Evolutionary conservation across 2,113 vertebrate species (phyloP).

Genomic region (Ammodytes dubius): DNA sequence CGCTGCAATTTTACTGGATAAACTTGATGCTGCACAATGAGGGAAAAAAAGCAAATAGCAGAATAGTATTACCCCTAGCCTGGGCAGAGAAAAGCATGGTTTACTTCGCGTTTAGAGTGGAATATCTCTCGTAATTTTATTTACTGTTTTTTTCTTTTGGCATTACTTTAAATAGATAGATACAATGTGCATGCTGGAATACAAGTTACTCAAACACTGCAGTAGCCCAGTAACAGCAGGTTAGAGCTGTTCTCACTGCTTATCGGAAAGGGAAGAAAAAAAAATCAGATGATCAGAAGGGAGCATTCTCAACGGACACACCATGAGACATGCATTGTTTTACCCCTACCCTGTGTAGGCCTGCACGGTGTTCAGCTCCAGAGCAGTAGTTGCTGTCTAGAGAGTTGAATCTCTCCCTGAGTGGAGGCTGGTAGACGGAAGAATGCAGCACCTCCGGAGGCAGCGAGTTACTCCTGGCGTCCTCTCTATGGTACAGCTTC

Average conservation of each 20-base stretch:
- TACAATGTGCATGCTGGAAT: not conserved
- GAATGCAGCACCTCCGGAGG: slow-evolving; percentile 96
- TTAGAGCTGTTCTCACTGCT: not conserved
- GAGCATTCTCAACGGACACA: not conserved
- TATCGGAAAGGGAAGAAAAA: not conserved
- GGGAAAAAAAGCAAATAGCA: not conserved
- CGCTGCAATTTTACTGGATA: slow-evolving; percentile 3
- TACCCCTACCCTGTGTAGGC: slow-evolving; percentile 90
- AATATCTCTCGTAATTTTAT: slow-evolving; percentile 10
- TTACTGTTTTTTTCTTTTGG: not conserved
- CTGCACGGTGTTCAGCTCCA: slow-evolving; percentile 89
- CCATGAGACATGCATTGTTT: not conserved
- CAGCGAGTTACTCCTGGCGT: slow-evolving; percentile 96
- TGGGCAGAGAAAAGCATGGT: not conserved
- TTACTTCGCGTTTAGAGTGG: slow-evolving; percentile 15
- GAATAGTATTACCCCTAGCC: not conserved
- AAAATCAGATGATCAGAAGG: not conserved
- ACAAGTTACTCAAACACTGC: not conserved
- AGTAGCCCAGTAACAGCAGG: not conserved
- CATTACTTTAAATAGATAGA: not conserved
- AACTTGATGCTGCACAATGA: not conserved
- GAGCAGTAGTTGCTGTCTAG: slow-evolving; percentile 94
- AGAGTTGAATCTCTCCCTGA: slow-evolving; percentile 95
- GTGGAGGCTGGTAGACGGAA: slow-evolving; percentile 91
- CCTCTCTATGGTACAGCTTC: slow-evolving; percentile 94